Conservation (phyloP, 2,797 vertebrate genomes). For the Cephalopachus bancanus region DNA sequence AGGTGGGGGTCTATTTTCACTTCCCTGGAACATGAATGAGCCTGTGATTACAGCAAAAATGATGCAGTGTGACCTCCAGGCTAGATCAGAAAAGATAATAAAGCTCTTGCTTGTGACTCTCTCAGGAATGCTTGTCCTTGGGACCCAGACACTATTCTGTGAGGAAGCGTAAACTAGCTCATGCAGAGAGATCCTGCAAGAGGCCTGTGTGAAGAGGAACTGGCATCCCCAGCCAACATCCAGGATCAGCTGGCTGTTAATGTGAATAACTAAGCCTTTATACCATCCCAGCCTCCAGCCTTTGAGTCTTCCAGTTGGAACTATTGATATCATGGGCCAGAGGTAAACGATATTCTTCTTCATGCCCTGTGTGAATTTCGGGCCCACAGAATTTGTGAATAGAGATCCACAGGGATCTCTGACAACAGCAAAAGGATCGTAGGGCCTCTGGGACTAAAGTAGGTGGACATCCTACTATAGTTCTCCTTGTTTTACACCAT, state of each 20-base stretch:
- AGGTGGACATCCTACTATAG: background rate
- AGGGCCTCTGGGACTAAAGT: background rate
- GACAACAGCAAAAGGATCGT: background rate
- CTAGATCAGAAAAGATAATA: background rate
- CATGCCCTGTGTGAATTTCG: background rate
- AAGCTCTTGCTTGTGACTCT: background rate
- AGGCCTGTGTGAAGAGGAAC: background rate
- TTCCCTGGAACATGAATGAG: background rate
- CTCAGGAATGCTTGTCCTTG: background rate
- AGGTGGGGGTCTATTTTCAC: background rate
- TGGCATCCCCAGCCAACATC: background rate
- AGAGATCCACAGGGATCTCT: background rate
- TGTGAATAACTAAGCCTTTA: background rate
- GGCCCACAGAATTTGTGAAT: conserved; percentile 13
- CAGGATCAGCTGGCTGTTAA: background rate
- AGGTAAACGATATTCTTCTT: background rate
- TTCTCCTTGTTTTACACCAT: background rate
- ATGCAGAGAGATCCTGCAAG: too few species aligned
- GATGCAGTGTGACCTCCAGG: background rate
- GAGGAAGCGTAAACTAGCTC: background rate
- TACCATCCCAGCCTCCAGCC: background rate
- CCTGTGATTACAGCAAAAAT: background rate
- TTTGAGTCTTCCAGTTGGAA: background rate
- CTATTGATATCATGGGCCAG: background rate
- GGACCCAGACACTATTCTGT: background rate